Percentiles rank a stretch among this genome's conserved stretches.
These are phyloP conservation scores for Acrocyrtus sp. DNA, from an alignment of 2,888 invertebrate species.

Conservation along the genomic window DNA sequence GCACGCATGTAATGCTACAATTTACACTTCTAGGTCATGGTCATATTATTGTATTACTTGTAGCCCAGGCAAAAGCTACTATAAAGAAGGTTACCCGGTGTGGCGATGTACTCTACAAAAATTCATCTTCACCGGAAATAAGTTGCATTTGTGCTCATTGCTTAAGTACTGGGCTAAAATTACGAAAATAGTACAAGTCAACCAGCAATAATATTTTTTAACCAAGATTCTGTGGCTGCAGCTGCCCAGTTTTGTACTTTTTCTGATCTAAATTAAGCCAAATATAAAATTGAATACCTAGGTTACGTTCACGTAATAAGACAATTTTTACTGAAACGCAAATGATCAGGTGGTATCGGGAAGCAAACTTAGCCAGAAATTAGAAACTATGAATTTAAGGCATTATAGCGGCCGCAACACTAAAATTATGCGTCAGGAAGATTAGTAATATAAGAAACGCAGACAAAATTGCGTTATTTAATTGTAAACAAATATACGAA, in stretches of 20 bases:
- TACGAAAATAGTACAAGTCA: background rate
- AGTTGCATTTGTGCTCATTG: no score
- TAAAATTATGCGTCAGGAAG: no score
- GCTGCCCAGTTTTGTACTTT: no score
- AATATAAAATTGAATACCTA: background rate
- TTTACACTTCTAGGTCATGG: constrained; percentile 33
- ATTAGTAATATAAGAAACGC: no score
- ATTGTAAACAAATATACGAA: background rate
- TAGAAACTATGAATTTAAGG: no score
- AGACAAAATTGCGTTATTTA: no score
- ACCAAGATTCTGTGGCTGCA: no score
- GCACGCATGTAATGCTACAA: background rate
- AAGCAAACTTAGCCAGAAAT: no score
- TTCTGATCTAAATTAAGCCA: background rate
- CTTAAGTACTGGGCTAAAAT: background rate
- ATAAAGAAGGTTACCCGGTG: constrained; percentile 26
- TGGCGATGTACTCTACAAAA: constrained; percentile 13
- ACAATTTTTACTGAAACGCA: no score
- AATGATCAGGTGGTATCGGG: no score
- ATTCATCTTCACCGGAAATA: constrained; percentile 26
- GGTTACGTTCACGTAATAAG: constrained; percentile 6
- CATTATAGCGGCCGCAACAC: no score
- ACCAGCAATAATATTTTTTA: background rate
- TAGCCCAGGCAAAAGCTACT: constrained; percentile 29
- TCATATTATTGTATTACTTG: no score